phyloP scores from a whole-genome alignment of 2,113 vertebrate species.

The Alethe castanea region DNA sequence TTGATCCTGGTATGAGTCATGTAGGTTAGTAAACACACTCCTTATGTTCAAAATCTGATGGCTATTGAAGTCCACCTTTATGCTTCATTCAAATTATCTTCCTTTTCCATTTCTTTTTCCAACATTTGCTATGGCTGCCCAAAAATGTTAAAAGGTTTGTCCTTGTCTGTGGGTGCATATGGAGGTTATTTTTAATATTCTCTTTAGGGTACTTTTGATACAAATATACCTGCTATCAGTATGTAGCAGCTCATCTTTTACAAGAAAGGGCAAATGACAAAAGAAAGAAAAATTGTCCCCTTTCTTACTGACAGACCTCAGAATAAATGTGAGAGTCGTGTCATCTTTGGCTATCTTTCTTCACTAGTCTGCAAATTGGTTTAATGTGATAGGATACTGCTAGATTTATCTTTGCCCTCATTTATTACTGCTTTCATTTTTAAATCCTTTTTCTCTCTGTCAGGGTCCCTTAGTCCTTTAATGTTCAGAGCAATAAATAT shows the following conservation, averaged over 20 bases:
- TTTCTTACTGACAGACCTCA: not conserved
- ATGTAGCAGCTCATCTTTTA: not conserved
- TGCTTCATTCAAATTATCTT: not conserved
- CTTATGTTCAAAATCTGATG: not conserved
- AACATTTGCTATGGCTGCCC: not conserved
- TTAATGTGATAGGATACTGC: not conserved
- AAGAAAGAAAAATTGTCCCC: not conserved
- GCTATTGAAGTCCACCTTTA: not conserved
- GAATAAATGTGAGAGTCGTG: not conserved
- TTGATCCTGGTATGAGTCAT: not conserved
- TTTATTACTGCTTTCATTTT: not conserved
- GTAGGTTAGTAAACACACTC: not conserved
- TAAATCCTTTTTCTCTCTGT: not conserved
- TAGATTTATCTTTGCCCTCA: not conserved
- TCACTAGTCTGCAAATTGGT: not conserved
- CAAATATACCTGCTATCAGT: not conserved
- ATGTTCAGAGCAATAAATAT: not conserved
- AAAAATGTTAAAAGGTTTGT: not conserved
- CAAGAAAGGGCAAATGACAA: not conserved
- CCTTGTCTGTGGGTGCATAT: not conserved
- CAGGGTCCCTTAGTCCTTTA: not conserved
- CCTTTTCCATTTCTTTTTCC: not conserved
- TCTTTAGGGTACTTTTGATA: not conserved
- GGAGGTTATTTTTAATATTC: not conserved
- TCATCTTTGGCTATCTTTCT: not conserved